These are phyloP conservation scores for Chirona hameri DNA, from an alignment of 2,888 invertebrate genomes.

Conservation along the genomic window DNA sequence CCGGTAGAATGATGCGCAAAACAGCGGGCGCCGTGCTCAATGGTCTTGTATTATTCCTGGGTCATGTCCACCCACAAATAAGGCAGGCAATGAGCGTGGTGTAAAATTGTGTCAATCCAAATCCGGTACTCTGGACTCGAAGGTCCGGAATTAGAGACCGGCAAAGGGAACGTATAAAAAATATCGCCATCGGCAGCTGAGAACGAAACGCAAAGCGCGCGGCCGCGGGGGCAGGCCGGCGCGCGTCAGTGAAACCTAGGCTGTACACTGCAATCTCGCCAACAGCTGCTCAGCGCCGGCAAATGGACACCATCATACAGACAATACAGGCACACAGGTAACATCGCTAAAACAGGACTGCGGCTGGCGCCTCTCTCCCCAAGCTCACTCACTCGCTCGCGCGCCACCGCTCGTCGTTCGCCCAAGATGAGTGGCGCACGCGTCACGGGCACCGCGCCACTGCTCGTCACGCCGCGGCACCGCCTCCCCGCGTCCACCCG, in stretches of 20 bases:
- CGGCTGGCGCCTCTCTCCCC: not conserved
- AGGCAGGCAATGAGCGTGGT: not conserved
- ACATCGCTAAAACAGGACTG: no score
- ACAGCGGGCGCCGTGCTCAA: not conserved
- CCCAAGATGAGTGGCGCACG: not conserved
- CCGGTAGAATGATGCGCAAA: no score
- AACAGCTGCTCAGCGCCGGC: no score
- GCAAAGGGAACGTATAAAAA: not conserved
- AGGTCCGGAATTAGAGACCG: no score
- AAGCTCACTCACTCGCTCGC: not conserved
- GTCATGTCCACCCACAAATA: not conserved
- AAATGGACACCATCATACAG: no score
- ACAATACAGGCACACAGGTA: no score
- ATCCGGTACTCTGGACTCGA: not conserved
- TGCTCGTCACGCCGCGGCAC: not conserved
- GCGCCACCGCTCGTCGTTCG: not conserved
- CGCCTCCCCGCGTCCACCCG: not conserved
- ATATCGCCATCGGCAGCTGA: not conserved
- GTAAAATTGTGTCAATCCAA: not conserved
- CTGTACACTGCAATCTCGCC: no score
- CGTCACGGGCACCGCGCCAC: not conserved
- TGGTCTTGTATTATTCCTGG: not conserved
- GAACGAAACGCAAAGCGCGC: conserved; percentile 10
- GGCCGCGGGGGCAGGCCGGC: not conserved
- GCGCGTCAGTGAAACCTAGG: no score